Percentiles rank a stretch among this genome's conserved stretches.
phyloP scores from a whole-genome alignment of 2,888 invertebrate species.

The Sesia bembeciformis region DNA sequence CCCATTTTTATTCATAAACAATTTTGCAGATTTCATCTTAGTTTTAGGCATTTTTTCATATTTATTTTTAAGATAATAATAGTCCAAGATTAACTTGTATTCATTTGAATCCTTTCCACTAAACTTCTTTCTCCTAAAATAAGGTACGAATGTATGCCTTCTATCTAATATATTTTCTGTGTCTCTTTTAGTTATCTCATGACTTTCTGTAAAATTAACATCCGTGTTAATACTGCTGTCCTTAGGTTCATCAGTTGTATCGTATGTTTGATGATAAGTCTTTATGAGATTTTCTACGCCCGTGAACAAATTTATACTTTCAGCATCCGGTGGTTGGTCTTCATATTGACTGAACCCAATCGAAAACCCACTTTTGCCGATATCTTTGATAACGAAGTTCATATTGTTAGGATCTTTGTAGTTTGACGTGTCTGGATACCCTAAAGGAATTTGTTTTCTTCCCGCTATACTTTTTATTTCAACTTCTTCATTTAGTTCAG shows the following conservation, averaged over 20 bases:
- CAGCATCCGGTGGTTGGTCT: slow-evolving; percentile 46
- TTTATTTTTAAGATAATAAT: slow-evolving; percentile 21
- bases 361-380: slow-evolving; percentile 52
- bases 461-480: slow-evolving; percentile 40
- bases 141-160: not conserved
- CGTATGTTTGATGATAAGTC: slow-evolving; percentile 40
- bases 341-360: slow-evolving; percentile 54
- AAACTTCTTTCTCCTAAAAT: slow-evolving; percentile 1
- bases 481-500: slow-evolving; percentile 42
- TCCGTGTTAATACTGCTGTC: slow-evolving; percentile 8
- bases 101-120: slow-evolving; percentile 29
- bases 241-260: slow-evolving; percentile 4
- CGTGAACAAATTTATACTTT: slow-evolving; percentile 45
- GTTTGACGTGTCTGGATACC: not conserved
- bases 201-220: not conserved
- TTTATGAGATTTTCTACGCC: slow-evolving; percentile 46
- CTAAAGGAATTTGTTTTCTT: slow-evolving; percentile 44
- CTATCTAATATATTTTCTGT: not conserved
- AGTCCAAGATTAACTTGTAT: slow-evolving; percentile 27
- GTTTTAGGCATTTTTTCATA: slow-evolving; percentile 30
- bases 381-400: slow-evolving; percentile 44
- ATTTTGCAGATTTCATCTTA: slow-evolving; percentile 8
- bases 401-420: slow-evolving; percentile 29
- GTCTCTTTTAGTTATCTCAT: slow-evolving; percentile 11
- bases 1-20: slow-evolving; percentile 9